A percentile compares a stretch with the other conserved stretches of the same genome.
Evolutionary conservation across 2,113 vertebrate species (phyloP).

Genomic region (Salvelinus sp.): DNA sequence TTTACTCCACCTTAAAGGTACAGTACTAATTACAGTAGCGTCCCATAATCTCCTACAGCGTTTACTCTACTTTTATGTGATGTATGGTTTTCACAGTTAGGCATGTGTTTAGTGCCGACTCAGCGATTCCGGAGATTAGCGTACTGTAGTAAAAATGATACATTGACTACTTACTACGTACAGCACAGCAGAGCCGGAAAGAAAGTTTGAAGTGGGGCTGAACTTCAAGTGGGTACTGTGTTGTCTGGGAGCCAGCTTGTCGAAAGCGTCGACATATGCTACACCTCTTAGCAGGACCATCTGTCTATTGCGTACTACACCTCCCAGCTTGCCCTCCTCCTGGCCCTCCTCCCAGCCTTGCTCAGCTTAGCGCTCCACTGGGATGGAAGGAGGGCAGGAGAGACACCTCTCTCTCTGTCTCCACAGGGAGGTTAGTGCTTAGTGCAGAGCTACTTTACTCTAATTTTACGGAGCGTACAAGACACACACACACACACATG

Average conservation of each 20-base stretch:
- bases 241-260: constrained; percentile 21
- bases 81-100: background rate
- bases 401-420: background rate
- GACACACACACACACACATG: background rate
- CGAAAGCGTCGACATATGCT: background rate
- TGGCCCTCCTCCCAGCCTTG: background rate
- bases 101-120: background rate
- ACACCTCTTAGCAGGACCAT: constrained; percentile 35
- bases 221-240: constrained; percentile 9
- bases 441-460: background rate
- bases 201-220: background rate
- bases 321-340: constrained; percentile 6
- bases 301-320: constrained; percentile 20
- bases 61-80: no score
- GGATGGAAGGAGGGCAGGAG: background rate
- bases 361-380: background rate
- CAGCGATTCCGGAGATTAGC: background rate
- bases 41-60: background rate
- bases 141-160: background rate
- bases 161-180: background rate
- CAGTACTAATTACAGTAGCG: background rate
- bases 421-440: background rate
- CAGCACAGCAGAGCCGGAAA: background rate
- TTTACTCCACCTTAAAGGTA: constrained; percentile 82
- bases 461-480: background rate